phyloP scores from a whole-genome alignment of 2,113 vertebrate genomes.

The Cyanoliseus patagonus region DNA sequence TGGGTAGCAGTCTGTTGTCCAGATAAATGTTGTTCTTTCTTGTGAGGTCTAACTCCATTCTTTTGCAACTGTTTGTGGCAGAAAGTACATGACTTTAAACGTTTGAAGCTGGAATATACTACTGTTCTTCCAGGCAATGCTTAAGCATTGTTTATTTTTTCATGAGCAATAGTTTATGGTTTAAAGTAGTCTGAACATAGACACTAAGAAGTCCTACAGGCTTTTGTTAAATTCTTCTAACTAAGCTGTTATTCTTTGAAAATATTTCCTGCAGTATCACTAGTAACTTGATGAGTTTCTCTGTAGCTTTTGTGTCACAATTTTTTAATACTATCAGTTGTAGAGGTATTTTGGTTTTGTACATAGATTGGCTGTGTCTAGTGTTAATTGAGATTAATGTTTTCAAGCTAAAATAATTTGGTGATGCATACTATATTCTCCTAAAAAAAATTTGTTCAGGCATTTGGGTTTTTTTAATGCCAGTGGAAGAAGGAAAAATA shows the following conservation, averaged over 20 bases:
- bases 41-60: background rate
- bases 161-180: background rate
- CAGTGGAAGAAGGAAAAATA: constrained; percentile 42
- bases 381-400: background rate
- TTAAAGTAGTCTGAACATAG: background rate
- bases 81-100: background rate
- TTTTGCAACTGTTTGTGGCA: background rate
- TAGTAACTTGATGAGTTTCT: background rate
- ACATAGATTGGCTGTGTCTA: background rate
- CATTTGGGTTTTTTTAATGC: constrained; percentile 18
- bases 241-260: background rate
- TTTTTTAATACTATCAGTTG: background rate
- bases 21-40: background rate
- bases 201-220: background rate
- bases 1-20: constrained; percentile 43
- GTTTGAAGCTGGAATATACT: background rate
- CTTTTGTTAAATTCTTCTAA: background rate
- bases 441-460: background rate
- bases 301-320: background rate
- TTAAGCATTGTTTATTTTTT: background rate
- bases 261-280: background rate
- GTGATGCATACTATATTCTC: background rate
- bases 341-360: background rate
- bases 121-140: background rate
- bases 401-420: background rate